Conservation (phyloP, 2,113 vertebrate genomes). For the Geothlypis trichas region DNA sequence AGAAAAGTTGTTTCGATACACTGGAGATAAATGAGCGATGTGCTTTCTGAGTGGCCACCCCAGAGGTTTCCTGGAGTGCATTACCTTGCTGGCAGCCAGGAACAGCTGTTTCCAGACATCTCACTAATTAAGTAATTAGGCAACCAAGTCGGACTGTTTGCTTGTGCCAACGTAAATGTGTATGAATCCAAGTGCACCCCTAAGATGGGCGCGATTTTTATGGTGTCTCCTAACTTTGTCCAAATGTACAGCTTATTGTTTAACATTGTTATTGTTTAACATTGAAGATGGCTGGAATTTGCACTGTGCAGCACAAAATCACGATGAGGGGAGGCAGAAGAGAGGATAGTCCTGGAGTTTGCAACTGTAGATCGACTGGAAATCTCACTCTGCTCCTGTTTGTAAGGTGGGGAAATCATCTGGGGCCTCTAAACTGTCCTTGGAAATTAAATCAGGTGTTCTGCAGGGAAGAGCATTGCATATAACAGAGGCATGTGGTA, state of each 20-base stretch:
- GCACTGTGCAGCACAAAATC: neutral
- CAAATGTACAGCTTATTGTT: neutral
- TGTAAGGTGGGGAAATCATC: neutral
- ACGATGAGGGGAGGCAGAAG: neutral
- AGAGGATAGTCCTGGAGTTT: neutral
- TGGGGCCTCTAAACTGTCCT: neutral
- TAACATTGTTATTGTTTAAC: neutral
- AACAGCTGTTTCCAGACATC: neutral
- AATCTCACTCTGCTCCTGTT: neutral
- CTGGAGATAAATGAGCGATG: neutral
- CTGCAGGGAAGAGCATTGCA: neutral
- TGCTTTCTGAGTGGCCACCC: neutral
- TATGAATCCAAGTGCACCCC: neutral
- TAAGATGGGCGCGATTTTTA: neutral
- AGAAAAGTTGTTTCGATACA: neutral
- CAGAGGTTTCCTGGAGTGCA: neutral
- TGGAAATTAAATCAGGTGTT: neutral
- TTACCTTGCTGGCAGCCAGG: neutral
- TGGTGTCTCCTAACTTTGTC: neutral
- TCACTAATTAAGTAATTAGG: constrained; percentile 1
- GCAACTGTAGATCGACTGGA: neutral
- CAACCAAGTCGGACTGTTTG: neutral
- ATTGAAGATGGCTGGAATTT: neutral
- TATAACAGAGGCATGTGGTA: rapidly evolving
- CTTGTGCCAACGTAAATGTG: neutral